A percentile compares a stretch with the other conserved stretches of the same genome.
phyloP scores from a whole-genome alignment of 2,113 vertebrate genomes.

The Pelecanus crispus region DNA sequence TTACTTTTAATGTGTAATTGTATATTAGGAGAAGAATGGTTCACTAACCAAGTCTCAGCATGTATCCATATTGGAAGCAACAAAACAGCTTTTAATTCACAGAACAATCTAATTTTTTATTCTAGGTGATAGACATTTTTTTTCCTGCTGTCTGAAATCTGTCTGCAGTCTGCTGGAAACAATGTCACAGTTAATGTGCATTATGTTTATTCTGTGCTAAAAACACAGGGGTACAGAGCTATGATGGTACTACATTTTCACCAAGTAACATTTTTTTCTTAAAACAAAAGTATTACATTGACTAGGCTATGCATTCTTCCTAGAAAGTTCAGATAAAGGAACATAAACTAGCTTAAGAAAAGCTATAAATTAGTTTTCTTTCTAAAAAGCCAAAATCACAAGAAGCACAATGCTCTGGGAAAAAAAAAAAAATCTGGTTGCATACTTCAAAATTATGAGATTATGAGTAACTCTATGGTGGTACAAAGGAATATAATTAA shows the following conservation, averaged over 20 bases:
- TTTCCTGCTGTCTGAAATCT: conserved; percentile 1
- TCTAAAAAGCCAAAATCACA: not conserved
- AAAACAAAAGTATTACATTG: not conserved
- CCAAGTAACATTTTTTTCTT: not conserved
- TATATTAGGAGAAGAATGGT: not conserved
- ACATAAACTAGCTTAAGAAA: not conserved
- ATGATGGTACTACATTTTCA: not conserved
- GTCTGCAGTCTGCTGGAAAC: conserved; percentile 17
- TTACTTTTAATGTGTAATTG: conserved; percentile 24
- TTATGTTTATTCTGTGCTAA: not conserved
- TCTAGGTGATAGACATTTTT: not conserved
- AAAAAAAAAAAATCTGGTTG: not conserved
- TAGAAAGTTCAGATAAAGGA: not conserved
- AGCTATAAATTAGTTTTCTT: not conserved
- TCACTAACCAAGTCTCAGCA: conserved; percentile 34
- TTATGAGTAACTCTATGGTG: not conserved
- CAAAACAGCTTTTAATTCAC: conserved; percentile 47
- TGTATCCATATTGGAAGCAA: not conserved
- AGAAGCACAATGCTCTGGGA: not conserved
- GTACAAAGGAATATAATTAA: not conserved
- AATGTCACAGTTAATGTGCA: not conserved
- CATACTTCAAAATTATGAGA: not conserved
- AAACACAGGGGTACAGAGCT: not conserved
- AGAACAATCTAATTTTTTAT: conserved; percentile 21
- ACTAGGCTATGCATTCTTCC: not conserved